Evolutionary conservation across 2,113 vertebrate genomes (phyloP).

Genomic region (Peucedramus taeniatus): DNA sequence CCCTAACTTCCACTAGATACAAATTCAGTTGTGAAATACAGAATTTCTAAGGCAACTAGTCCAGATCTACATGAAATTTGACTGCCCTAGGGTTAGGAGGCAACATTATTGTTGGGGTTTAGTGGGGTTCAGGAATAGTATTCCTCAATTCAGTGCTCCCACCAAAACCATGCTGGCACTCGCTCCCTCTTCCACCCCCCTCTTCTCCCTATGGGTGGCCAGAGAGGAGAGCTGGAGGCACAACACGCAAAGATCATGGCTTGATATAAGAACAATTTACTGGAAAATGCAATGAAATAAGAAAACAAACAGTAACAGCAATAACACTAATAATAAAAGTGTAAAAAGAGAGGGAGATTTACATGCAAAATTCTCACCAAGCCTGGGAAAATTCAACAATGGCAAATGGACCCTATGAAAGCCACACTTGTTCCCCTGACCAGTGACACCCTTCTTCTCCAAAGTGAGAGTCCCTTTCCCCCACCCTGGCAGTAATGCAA

Average conservation of each 20-base stretch:
- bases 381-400: background rate
- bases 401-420: background rate
- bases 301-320: background rate
- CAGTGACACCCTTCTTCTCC: background rate
- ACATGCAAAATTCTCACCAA: background rate
- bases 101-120: background rate
- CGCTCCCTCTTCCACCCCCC: accelerated
- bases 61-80: background rate
- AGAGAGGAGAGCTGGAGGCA: background rate
- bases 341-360: background rate
- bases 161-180: background rate
- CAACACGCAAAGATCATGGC: background rate
- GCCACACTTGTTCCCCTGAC: background rate
- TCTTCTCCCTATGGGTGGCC: background rate
- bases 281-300: background rate
- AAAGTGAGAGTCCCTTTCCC: background rate
- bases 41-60: background rate
- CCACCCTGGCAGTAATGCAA: background rate
- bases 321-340: background rate
- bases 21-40: background rate
- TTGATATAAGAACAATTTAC: background rate
- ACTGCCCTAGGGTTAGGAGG: background rate
- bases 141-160: background rate
- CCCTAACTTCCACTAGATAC: background rate
- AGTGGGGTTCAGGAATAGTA: background rate